Percentiles rank a stretch among this genome's conserved stretches.
phyloP scores from a whole-genome alignment of 2,888 invertebrate genomes.

The Cetonia aurata region DNA sequence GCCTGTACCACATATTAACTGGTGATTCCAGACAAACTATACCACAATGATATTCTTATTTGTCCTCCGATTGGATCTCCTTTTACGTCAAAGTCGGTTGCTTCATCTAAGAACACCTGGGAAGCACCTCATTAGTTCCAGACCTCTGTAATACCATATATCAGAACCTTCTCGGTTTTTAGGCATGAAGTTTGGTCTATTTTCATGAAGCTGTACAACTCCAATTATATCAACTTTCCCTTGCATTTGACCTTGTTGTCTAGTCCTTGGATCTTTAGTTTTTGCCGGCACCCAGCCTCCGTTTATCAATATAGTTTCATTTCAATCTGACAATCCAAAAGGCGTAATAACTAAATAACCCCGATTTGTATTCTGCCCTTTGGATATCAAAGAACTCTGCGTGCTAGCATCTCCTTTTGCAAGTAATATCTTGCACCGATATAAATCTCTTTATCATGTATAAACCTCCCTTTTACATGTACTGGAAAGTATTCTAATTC shows the following conservation, averaged over 20 bases:
- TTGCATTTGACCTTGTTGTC: constrained; percentile 74
- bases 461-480: constrained; percentile 82
- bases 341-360: constrained; percentile 90
- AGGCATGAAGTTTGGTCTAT: constrained; percentile 81
- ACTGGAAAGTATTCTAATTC: constrained; percentile 86
- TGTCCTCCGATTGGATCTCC: constrained; percentile 91
- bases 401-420: constrained; percentile 71
- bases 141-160: constrained; percentile 85
- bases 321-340: constrained; percentile 81
- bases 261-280: constrained; percentile 72
- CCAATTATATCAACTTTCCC: constrained; percentile 83
- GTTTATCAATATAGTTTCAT: constrained; percentile 87
- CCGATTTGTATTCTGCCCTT: constrained; percentile 67
- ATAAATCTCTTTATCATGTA: constrained; percentile 86
- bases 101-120: constrained; percentile 88
- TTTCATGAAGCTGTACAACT: constrained; percentile 83
- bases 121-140: constrained; percentile 84
- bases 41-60: constrained; percentile 92
- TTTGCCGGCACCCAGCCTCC: constrained; percentile 91
- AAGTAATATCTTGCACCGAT: constrained; percentile 86
- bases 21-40: constrained; percentile 78
- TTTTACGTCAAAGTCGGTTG: constrained; percentile 72
- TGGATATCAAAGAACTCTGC: constrained; percentile 72
- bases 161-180: constrained; percentile 76
- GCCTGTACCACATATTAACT: constrained; percentile 80